Evolutionary conservation across 2,888 invertebrate species (phyloP).

Genomic region (Agonopterix subpropinquella): DNA sequence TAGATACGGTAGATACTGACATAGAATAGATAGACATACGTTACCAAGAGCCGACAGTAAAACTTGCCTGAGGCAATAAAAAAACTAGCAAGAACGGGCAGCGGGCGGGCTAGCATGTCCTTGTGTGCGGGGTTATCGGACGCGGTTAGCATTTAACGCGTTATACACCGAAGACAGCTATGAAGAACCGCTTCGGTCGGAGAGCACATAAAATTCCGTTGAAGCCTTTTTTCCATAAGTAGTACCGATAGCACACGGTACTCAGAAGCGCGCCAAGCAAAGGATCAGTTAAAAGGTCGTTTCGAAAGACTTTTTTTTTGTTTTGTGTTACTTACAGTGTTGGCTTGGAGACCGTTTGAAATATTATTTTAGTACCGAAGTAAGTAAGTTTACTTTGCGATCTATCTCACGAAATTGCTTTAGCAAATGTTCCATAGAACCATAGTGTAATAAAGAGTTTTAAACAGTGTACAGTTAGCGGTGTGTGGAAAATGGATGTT

Average conservation of each 20-base stretch:
- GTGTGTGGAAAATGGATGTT: conserved; percentile 11
- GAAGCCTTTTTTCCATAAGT: conserved; percentile 59
- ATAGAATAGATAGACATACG: background rate
- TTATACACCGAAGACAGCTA: conserved; percentile 65
- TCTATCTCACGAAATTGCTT: too few species aligned
- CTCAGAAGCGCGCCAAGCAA: conserved; percentile 30
- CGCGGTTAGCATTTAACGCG: conserved; percentile 69
- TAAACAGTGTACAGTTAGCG: conserved; percentile 15
- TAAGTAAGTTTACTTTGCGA: background rate
- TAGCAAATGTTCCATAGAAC: too few species aligned
- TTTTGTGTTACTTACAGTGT: conserved; percentile 42
- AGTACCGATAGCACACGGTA: conserved; percentile 66
- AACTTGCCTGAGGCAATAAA: conserved; percentile 36
- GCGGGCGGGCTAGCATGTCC: conserved; percentile 51
- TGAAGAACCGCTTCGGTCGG: conserved; percentile 60
- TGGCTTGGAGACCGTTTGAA: conserved; percentile 28
- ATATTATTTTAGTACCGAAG: background rate
- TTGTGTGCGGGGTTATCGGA: conserved; percentile 69
- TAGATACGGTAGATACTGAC: background rate
- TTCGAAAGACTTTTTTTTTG: conserved; percentile 59
- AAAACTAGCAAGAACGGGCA: conserved; percentile 38
- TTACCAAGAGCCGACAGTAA: conserved; percentile 33
- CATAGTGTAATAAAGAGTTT: background rate
- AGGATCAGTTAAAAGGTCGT: conserved; percentile 42
- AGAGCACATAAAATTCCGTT: conserved; percentile 68